phyloP scores from a whole-genome alignment of 1,140 invertebrate genomes.

The Plutomurus gul region DNA sequence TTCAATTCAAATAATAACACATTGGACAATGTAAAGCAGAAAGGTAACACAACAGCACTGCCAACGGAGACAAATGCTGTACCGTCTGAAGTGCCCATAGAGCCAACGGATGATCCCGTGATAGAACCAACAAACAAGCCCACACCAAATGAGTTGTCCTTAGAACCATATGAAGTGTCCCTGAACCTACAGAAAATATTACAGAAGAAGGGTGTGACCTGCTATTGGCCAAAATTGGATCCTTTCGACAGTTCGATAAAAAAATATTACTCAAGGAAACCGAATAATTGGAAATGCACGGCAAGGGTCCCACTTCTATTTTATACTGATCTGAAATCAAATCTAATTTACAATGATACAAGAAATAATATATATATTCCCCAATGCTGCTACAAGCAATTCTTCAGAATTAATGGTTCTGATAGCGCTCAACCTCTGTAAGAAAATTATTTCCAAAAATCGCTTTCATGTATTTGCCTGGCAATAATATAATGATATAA shows the following conservation, averaged over 20 bases:
- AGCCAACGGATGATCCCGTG: too few relatives aligned
- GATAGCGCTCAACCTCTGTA: neutral
- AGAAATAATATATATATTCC: neutral
- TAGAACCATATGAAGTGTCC: too few relatives aligned
- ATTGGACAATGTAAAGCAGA: too few relatives aligned
- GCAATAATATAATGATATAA: neutral
- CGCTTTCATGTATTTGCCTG: slow-evolving; percentile 21
- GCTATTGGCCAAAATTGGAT: neutral
- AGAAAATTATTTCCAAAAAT: slow-evolving; percentile 31
- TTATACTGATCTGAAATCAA: slow-evolving; percentile 40
- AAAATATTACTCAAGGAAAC: neutral
- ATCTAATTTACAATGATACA: slow-evolving; percentile 13
- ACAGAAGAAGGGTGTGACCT: neutral
- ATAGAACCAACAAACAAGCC: too few relatives aligned
- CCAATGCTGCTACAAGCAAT: slow-evolving; percentile 41
- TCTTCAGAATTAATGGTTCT: neutral
- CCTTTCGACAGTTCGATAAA: neutral
- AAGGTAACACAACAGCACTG: too few relatives aligned
- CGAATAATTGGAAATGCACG: slow-evolving; percentile 5
- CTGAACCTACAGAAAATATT: too few relatives aligned
- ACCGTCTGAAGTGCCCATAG: too few relatives aligned
- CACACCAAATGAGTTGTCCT: too few relatives aligned
- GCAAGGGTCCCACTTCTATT: neutral
- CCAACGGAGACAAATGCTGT: too few relatives aligned
- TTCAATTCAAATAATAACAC: too few relatives aligned